A percentile compares a stretch with the other conserved stretches of the same genome.
phyloP scores from a whole-genome alignment of 2,113 vertebrate species.

The Seriola dumerili region DNA sequence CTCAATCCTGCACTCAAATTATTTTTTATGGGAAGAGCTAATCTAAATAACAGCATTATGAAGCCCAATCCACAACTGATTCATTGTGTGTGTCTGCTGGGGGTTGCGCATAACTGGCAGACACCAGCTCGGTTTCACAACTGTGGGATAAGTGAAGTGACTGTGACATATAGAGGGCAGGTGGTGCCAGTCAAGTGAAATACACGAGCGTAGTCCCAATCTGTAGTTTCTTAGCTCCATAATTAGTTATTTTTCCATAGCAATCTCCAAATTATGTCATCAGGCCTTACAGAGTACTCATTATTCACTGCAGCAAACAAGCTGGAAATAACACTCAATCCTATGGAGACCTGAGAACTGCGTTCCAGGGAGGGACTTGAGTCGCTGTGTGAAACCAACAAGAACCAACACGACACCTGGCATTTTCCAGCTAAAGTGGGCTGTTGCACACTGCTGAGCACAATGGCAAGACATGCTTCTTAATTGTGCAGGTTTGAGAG shows the following conservation, averaged over 20 bases:
- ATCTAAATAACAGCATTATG: slow-evolving; percentile 47
- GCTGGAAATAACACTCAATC: slow-evolving; percentile 78
- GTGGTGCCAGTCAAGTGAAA: slow-evolving; percentile 86
- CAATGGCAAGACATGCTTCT: slow-evolving; percentile 52
- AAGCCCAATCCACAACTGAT: slow-evolving; percentile 40
- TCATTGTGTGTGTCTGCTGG: slow-evolving; percentile 59
- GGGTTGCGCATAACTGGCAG: slow-evolving; percentile 66
- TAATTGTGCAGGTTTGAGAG: slow-evolving; percentile 66
- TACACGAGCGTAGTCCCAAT: slow-evolving; percentile 83
- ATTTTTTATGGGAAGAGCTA: slow-evolving; percentile 33
- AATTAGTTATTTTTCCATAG: slow-evolving; percentile 75
- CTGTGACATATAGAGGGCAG: slow-evolving; percentile 79
- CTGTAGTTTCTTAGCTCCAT: slow-evolving; percentile 69
- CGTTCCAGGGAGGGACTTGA: slow-evolving; percentile 71
- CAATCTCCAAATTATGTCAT: slow-evolving; percentile 78
- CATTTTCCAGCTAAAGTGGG: slow-evolving; percentile 76
- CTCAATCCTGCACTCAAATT: slow-evolving; percentile 9
- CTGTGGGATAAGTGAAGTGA: slow-evolving; percentile 68
- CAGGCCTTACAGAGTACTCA: slow-evolving; percentile 75
- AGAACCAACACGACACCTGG: slow-evolving; percentile 84
- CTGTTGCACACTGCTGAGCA: slow-evolving; percentile 78
- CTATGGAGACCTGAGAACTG: slow-evolving; percentile 75
- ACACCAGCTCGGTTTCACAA: slow-evolving; percentile 61
- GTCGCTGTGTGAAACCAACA: slow-evolving; percentile 81
- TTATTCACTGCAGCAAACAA: slow-evolving; percentile 86